Percentiles rank a stretch among this genome's conserved stretches.
These are phyloP conservation scores for Ecdyonurus torrentis DNA, from an alignment of 2,888 invertebrate genomes.

Conservation along the genomic window DNA sequence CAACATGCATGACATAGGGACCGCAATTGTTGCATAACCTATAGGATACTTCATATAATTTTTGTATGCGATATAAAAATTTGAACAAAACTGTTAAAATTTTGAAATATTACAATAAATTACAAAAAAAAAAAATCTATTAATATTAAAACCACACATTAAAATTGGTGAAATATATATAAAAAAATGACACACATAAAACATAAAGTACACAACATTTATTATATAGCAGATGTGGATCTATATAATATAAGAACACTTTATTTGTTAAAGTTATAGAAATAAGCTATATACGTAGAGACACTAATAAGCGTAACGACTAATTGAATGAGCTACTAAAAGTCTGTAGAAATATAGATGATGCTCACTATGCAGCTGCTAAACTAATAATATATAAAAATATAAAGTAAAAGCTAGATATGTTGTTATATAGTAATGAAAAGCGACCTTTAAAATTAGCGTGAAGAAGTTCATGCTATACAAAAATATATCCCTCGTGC, in stretches of 20 bases:
- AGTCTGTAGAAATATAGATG: neutral
- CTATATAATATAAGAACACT: neutral
- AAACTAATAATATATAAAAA: no score
- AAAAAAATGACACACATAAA: no score
- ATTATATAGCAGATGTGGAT: neutral
- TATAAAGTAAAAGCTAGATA: neutral
- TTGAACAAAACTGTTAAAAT: no score
- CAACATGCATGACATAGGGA: no score
- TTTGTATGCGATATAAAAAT: no score
- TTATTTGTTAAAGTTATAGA: neutral
- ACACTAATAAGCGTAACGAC: conserved; percentile 1
- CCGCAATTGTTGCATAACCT: no score
- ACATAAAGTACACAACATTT: neutral
- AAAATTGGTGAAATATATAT: no score
- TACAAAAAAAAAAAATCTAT: no score
- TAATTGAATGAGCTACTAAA: conserved; percentile 1
- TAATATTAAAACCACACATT: no score
- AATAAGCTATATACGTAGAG: neutral
- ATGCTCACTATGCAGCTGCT: neutral
- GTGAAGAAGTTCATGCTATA: neutral
- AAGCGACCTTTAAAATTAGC: neutral
- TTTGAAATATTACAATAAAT: no score
- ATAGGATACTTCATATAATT: no score
- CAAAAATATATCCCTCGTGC: neutral
- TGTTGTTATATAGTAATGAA: neutral